phyloP scores from a whole-genome alignment of 2,797 vertebrate genomes.

The Xenopus petersii region DNA sequence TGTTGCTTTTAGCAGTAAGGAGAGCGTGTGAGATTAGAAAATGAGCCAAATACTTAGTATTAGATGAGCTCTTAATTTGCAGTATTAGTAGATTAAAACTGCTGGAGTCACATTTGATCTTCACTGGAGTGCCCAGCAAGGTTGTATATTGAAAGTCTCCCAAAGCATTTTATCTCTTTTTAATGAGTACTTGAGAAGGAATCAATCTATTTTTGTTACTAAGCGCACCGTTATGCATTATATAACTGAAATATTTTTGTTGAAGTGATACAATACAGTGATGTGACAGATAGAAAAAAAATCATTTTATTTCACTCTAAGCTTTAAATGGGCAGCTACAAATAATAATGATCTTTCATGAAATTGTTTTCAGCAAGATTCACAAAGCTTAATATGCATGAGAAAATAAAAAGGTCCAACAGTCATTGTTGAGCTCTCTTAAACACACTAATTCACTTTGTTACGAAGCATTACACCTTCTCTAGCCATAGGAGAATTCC shows the following conservation, averaged over 20 bases:
- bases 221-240: constrained; percentile 24
- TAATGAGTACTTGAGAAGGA: constrained; percentile 34
- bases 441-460: constrained; percentile 35
- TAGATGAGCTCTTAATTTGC: constrained; percentile 41
- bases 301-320: constrained; percentile 4
- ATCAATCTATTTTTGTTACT: constrained; percentile 12
- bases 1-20: constrained; percentile 52
- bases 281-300: constrained; percentile 4
- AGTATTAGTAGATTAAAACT: constrained; percentile 22
- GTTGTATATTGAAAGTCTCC: constrained; percentile 21
- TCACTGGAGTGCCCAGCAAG: not conserved
- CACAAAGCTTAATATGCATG: constrained; percentile 20
- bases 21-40: constrained; percentile 38
- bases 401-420: constrained; percentile 22
- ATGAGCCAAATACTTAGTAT: constrained; percentile 31
- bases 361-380: constrained; percentile 16
- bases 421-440: constrained; percentile 21
- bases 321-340: constrained; percentile 6
- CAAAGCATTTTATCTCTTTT: constrained; percentile 25
- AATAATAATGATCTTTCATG: constrained; percentile 32
- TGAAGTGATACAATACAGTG: constrained; percentile 4
- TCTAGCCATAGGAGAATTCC: constrained; percentile 42
- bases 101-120: constrained; percentile 29
- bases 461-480: constrained; percentile 29
- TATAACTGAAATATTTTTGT: constrained; percentile 24